phyloP scores from a whole-genome alignment of 2,888 invertebrate species.

The Hecatera dysodea region DNA sequence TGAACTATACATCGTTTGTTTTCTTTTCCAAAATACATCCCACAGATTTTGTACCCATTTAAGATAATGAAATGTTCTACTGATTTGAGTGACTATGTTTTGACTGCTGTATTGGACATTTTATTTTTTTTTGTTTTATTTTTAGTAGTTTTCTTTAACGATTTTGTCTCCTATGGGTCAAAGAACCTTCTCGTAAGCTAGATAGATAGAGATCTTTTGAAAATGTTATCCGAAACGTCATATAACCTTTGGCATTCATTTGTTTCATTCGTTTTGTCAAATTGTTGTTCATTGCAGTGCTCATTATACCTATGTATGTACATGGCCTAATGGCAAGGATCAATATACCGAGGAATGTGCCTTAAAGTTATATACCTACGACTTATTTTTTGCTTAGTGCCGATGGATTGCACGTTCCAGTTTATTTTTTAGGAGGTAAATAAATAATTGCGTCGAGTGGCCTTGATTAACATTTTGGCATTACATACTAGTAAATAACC shows the following conservation, averaged over 20 bases:
- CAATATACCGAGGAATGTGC: not conserved
- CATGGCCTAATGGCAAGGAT: not conserved
- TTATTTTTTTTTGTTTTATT: too few species aligned
- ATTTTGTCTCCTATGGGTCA: too few species aligned
- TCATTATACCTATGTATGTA: not conserved
- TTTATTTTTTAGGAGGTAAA: slow-evolving; percentile 2
- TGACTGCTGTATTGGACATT: not conserved
- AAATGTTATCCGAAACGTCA: too few species aligned
- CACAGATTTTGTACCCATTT: too few species aligned
- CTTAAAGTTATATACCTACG: not conserved
- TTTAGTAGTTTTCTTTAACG: too few species aligned
- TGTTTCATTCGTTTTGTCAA: too few species aligned
- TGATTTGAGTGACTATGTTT: not conserved
- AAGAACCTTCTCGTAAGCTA: too few species aligned
- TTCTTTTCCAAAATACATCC: not conserved
- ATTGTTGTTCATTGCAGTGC: not conserved
- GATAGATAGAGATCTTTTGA: too few species aligned
- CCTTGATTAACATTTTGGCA: slow-evolving; percentile 22
- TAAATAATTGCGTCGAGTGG: not conserved
- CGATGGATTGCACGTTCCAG: not conserved
- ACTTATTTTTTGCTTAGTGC: not conserved
- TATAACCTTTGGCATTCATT: too few species aligned
- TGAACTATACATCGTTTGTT: not conserved
- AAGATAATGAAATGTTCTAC: too few species aligned
- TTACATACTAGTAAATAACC: slow-evolving; percentile 5